Conservation (phyloP, 1,140 invertebrate genomes). For the Drosophila nigromelanica region DNA sequence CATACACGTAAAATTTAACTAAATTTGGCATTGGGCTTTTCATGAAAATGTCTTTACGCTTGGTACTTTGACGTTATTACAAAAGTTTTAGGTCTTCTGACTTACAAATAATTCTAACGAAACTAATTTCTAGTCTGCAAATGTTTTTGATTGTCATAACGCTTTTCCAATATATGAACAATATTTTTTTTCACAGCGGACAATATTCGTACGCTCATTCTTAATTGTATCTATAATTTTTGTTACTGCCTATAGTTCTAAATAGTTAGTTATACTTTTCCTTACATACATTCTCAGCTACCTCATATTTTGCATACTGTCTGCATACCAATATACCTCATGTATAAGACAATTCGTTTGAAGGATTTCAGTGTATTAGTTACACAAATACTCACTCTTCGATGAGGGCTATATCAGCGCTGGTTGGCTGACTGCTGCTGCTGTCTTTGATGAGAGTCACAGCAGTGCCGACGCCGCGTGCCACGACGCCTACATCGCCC, state of each 20-base stretch:
- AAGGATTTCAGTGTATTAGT: neutral
- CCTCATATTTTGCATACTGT: too few relatives aligned
- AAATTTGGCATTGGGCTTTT: neutral
- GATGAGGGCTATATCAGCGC: slow-evolving; percentile 83
- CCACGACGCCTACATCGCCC: slow-evolving; percentile 97
- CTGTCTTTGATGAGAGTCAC: slow-evolving; percentile 89
- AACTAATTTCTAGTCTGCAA: too few relatives aligned
- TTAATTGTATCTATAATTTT: too few relatives aligned
- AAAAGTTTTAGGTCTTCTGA: too few relatives aligned
- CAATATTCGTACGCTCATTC: too few relatives aligned
- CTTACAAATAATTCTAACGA: too few relatives aligned
- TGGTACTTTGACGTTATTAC: neutral
- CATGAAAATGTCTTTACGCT: slow-evolving; percentile 21
- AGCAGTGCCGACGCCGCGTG: slow-evolving; percentile 95
- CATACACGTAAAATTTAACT: slow-evolving; percentile 7
- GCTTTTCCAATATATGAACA: too few relatives aligned
- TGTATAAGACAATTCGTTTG: slow-evolving; percentile 4
- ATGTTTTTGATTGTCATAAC: too few relatives aligned
- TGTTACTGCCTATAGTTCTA: too few relatives aligned
- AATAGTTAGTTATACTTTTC: too few relatives aligned
- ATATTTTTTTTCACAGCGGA: neutral
- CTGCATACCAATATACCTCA: neutral
- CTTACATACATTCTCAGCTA: too few relatives aligned
- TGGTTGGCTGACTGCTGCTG: slow-evolving; percentile 79
- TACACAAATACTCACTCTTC: slow-evolving; percentile 87